phyloP scores from a whole-genome alignment of 2,113 vertebrate genomes.

The Crypturellus undulatus region DNA sequence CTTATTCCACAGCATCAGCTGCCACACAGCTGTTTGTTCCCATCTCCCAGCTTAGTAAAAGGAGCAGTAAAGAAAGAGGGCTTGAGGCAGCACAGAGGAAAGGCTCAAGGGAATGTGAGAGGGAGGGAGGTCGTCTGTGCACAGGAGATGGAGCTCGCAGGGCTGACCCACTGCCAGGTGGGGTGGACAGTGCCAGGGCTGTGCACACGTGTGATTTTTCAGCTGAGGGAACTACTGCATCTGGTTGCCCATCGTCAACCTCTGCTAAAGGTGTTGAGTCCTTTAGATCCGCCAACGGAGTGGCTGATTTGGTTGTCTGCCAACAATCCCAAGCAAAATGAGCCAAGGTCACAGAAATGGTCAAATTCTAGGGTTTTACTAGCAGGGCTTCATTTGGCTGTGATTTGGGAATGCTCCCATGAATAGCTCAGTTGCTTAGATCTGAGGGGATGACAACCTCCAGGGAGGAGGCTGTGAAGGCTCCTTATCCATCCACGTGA shows the following conservation, averaged over 20 bases:
- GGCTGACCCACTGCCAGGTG: not conserved
- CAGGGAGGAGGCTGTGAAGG: not conserved
- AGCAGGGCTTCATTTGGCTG: not conserved
- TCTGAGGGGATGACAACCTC: not conserved
- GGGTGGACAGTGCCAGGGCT: not conserved
- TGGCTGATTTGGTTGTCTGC: not conserved
- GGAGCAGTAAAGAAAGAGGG: not conserved
- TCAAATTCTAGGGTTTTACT: not conserved
- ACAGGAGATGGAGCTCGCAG: not conserved
- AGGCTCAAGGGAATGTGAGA: not conserved
- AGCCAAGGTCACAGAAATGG: accelerated
- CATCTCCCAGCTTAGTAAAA: not conserved
- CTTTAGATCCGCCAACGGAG: not conserved
- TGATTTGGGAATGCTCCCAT: not conserved
- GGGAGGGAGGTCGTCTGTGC: not conserved
- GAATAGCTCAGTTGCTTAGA: not conserved
- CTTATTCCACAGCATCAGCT: not conserved
- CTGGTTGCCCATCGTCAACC: not conserved
- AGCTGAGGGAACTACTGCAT: not conserved
- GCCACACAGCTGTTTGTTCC: not conserved
- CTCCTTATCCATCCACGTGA: accelerated
- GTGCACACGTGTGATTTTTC: accelerated
- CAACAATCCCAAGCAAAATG: not conserved
- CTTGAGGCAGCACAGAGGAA: not conserved
- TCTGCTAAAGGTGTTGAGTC: not conserved